phyloP scores from a whole-genome alignment of 1,140 invertebrate genomes.

The Bombyx mandarina region DNA sequence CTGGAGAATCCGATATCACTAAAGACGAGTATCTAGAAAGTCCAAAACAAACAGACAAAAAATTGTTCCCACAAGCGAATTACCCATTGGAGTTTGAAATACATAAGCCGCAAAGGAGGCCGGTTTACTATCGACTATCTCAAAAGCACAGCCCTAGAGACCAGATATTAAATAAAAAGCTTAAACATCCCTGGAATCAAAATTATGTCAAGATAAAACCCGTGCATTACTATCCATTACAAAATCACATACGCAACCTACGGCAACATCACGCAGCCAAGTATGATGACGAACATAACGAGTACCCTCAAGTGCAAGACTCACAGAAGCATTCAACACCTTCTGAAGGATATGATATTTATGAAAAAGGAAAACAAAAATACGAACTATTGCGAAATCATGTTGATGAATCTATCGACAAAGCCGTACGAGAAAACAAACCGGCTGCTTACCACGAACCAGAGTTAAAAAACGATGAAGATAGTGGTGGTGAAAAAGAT shows the following conservation, averaged over 20 bases:
- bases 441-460: slow-evolving; percentile 29
- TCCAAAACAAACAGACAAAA: slow-evolving; percentile 40
- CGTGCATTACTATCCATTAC: slow-evolving; percentile 50
- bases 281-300: slow-evolving; percentile 57
- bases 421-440: slow-evolving; percentile 39
- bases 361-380: slow-evolving; percentile 53
- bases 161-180: slow-evolving; percentile 44
- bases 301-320: slow-evolving; percentile 53
- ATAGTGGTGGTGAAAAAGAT: slow-evolving; percentile 30
- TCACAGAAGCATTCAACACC: slow-evolving; percentile 32
- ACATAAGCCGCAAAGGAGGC: slow-evolving; percentile 45
- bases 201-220: slow-evolving; percentile 59
- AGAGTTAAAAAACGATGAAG: slow-evolving; percentile 38
- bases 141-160: slow-evolving; percentile 31
- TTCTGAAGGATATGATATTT: slow-evolving; percentile 62
- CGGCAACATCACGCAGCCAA: slow-evolving; percentile 56
- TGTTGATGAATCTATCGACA: slow-evolving; percentile 54
- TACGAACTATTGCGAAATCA: slow-evolving; percentile 46
- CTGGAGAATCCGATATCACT: slow-evolving; percentile 35
- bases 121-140: slow-evolving; percentile 46
- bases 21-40: slow-evolving; percentile 47
- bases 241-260: slow-evolving; percentile 49
- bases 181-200: slow-evolving; percentile 59
- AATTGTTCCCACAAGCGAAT: slow-evolving; percentile 52
- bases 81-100: slow-evolving; percentile 47